Evolutionary conservation across 2,888 invertebrate species (phyloP), one percentile per base, ranked within the genome.

Genomic region (Alcis repandata): DNA sequence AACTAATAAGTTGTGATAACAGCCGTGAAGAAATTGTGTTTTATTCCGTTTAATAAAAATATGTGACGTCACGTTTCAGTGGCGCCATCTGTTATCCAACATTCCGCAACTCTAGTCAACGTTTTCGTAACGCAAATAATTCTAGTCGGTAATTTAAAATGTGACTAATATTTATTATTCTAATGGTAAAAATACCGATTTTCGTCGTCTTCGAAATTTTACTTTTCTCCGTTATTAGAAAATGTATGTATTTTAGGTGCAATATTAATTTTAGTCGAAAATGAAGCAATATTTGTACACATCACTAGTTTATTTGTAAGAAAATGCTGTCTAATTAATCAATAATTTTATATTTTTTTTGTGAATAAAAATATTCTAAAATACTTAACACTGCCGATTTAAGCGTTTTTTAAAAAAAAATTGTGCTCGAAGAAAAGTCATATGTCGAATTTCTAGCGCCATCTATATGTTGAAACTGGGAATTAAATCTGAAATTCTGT

Each of bases 251-350:
- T 77, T 78, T n/a, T 86, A 82, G 81, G 89, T 90, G 90, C 90
- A 90, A 90, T 90, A 90, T 87, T 90, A 88, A 85, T 86, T 90
- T 89, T 74, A 71, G 80, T 72, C 72, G 71, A 79, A 84, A 86
- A 79, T 69, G 78, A 90, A 91, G 91, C 91, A 91, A 91, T 91
- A 91, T 77, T 75, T 67, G 72, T 75, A 90, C 90, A 91, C 89
- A 90, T 90, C 90, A 89, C 77, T 86, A 85, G 81, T 68, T 76
- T 72, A 67, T 64, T 65, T 67, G 20, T 59, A 64, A 67, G 49
- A 46, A 36, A 33, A 43, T 36, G 33, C 41, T 52, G 52, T 7
- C 8, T 38, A 2, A 17, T 15, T n/a, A n/a, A n/a, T n/a, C n/a
- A 15, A 10, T 27, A 41, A 27, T 58, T 46, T 8, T 8, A 1